Conservation (phyloP, 2,113 vertebrate species). For the Silurus asotus region DNA sequence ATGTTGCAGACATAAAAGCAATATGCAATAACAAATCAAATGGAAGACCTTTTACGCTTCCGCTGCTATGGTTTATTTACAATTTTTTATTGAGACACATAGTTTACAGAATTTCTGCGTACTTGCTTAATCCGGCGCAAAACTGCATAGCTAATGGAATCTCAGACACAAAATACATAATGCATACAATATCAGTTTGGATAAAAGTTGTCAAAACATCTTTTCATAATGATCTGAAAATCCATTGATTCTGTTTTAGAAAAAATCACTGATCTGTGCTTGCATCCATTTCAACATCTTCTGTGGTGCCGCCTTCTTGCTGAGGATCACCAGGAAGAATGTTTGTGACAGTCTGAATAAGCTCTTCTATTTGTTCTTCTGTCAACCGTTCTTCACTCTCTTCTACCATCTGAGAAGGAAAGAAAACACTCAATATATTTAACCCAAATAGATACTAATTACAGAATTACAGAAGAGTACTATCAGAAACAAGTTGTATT, state of each 20-base stretch:
- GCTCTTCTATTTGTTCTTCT: conserved; percentile 79
- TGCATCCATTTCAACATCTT: conserved; percentile 62
- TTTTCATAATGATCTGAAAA: background rate
- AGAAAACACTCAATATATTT: conserved; percentile 1
- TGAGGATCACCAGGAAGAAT: conserved; percentile 73
- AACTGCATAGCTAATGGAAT: background rate
- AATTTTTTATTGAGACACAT: background rate
- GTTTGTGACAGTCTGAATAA: conserved; percentile 71
- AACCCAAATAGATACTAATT: background rate
- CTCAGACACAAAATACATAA: background rate
- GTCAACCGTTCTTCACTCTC: conserved; percentile 80
- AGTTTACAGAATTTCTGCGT: background rate
- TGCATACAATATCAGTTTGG: background rate
- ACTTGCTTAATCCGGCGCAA: background rate
- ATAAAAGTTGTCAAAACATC: background rate
- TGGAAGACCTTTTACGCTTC: background rate
- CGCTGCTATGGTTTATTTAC: background rate
- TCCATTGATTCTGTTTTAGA: background rate
- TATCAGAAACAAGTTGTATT: background rate
- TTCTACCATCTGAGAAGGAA: conserved; percentile 73
- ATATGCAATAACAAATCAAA: no score
- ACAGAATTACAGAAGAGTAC: background rate
- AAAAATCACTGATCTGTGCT: conserved; percentile 40
- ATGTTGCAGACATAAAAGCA: background rate
- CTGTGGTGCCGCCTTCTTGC: conserved; percentile 60